phyloP scores from a whole-genome alignment of 2,113 vertebrate species.

The Mastomys natalensis region DNA sequence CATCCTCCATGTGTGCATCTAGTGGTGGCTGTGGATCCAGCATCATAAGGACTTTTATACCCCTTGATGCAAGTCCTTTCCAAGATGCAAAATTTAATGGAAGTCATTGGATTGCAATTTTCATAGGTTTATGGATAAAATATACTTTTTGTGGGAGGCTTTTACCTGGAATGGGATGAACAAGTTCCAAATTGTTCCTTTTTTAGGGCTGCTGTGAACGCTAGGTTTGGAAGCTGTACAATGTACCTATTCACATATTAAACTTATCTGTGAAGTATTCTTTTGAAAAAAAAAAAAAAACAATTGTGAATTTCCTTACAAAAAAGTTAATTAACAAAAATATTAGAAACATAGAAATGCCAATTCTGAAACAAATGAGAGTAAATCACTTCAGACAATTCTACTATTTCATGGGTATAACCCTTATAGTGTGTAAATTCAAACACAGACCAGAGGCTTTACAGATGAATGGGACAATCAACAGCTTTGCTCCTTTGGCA shows the following conservation, averaged over 20 bases:
- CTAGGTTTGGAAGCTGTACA: background rate
- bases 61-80: background rate
- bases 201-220: background rate
- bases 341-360: background rate
- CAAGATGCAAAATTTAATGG: background rate
- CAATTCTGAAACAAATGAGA: background rate
- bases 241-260: background rate
- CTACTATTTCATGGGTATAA: background rate
- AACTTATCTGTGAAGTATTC: background rate
- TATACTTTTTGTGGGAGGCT: background rate
- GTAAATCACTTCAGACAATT: background rate
- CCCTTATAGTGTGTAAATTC: background rate
- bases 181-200: background rate
- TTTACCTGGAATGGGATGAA: background rate
- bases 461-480: background rate
- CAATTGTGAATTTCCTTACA: background rate
- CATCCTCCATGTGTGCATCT: background rate
- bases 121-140: background rate
- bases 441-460: background rate
- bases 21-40: background rate
- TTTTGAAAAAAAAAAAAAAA: background rate
- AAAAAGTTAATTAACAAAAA: conserved; percentile 14
- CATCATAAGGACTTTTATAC: background rate
- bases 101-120: background rate
- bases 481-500: background rate